Conservation (phyloP, 2,888 invertebrate genomes). For the Harpalus rufipes region DNA sequence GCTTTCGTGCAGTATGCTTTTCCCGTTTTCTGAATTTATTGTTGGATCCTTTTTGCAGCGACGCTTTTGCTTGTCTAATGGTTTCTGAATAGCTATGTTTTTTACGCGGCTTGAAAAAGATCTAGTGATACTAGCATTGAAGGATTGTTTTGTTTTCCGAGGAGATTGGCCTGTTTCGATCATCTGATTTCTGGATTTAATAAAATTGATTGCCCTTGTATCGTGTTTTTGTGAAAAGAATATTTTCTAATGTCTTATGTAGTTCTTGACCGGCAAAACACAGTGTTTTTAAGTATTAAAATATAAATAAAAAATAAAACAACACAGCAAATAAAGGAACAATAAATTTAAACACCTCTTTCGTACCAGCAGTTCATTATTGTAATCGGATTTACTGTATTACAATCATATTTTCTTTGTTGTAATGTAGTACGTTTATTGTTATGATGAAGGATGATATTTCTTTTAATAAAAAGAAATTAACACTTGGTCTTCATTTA, state of each 20-base stretch:
- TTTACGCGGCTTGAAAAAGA: slow-evolving; percentile 45
- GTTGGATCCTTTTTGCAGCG: slow-evolving; percentile 54
- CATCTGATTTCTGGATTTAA: slow-evolving; percentile 45
- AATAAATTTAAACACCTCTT: too few relatives aligned
- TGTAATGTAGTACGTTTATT: too few relatives aligned
- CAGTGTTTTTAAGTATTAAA: too few relatives aligned
- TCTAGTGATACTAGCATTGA: slow-evolving; percentile 24
- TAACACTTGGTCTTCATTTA: too few relatives aligned
- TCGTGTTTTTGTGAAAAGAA: neutral
- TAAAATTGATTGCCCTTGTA: slow-evolving; percentile 34
- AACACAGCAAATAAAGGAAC: too few relatives aligned
- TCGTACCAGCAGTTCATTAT: too few relatives aligned
- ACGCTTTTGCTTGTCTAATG: slow-evolving; percentile 58
- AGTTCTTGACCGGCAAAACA: neutral
- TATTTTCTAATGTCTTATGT: slow-evolving; percentile 1
- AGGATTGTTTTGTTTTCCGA: slow-evolving; percentile 40
- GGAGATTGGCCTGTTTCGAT: slow-evolving; percentile 44
- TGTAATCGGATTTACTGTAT: too few relatives aligned
- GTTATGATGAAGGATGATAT: too few relatives aligned
- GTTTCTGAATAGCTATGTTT: slow-evolving; percentile 54
- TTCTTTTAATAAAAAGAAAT: too few relatives aligned
- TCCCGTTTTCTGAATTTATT: slow-evolving; percentile 54
- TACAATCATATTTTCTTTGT: too few relatives aligned
- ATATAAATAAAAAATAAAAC: too few relatives aligned
- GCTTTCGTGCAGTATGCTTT: slow-evolving; percentile 7